phyloP scores from a whole-genome alignment of 2,888 invertebrate genomes.

The Mechanitis messenoides region DNA sequence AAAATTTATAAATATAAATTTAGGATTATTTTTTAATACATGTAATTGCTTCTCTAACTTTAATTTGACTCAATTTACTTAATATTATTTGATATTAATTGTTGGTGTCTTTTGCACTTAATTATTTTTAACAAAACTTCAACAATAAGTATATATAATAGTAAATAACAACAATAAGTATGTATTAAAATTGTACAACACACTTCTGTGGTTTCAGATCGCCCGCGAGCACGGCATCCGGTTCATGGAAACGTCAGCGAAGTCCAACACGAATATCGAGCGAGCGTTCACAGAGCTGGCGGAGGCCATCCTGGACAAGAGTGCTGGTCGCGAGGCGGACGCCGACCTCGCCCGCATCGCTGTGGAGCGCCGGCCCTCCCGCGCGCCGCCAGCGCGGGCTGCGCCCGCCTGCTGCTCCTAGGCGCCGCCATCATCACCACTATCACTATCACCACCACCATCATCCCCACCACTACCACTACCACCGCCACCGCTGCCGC shows the following conservation, averaged over 20 bases:
- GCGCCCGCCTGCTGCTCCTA: constrained; percentile 71
- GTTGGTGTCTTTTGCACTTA: no score
- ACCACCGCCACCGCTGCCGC: background rate
- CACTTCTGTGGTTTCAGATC: constrained; percentile 78
- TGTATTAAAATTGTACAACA: no score
- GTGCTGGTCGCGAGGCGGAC: constrained; percentile 87
- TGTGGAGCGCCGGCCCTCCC: constrained; percentile 84
- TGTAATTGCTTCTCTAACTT: no score
- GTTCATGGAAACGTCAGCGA: constrained; percentile 99
- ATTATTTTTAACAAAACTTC: no score
- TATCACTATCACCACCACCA: constrained; percentile 7
- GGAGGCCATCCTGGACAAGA: constrained; percentile 95
- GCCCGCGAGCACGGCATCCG: constrained; percentile 96
- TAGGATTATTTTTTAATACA: no score
- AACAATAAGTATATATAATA: no score
- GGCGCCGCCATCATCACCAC: constrained; percentile 14
- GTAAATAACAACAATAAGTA: no score
- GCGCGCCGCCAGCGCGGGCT: constrained; percentile 76
- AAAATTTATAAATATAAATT: no score
- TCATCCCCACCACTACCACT: background rate
- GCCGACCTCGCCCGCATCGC: constrained; percentile 73
- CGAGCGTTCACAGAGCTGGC: constrained; percentile 96
- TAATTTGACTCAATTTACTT: no score
- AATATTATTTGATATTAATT: no score
- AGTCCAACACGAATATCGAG: constrained; percentile 97